These are phyloP conservation scores for Sander lucioperca DNA, from an alignment of 2,113 vertebrate genomes.

Conservation along the genomic window DNA sequence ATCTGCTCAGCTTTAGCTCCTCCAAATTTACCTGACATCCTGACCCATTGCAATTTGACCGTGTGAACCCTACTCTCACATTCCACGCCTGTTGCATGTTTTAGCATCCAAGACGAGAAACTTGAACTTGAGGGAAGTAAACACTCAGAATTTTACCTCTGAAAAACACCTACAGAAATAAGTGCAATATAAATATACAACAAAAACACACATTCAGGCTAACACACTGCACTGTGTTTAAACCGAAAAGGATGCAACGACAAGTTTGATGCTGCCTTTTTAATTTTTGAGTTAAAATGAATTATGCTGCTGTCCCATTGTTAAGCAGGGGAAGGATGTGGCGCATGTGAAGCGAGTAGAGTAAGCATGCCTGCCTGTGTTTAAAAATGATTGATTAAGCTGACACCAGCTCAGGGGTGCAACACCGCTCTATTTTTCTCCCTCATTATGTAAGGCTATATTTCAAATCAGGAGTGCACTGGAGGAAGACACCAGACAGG, in stretches of 20 bases:
- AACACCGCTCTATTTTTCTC: constrained; percentile 82
- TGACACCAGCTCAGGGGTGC: constrained; percentile 86
- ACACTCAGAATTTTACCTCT: neutral
- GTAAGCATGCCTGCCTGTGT: constrained; percentile 83
- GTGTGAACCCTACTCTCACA: constrained; percentile 58
- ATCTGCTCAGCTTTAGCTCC: constrained; percentile 66
- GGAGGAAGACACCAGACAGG: constrained; percentile 84
- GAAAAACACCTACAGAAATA: neutral
- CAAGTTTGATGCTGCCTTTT: constrained; percentile 80
- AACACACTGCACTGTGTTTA: constrained; percentile 57
- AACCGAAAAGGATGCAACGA: constrained; percentile 79
- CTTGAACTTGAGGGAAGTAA: constrained; percentile 17
- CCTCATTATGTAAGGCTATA: constrained; percentile 86
- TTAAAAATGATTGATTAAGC: constrained; percentile 92
- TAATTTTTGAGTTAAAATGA: constrained; percentile 85
- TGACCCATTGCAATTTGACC: constrained; percentile 72
- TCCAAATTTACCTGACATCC: constrained; percentile 71
- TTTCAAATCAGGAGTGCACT: constrained; percentile 84
- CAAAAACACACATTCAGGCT: constrained; percentile 10
- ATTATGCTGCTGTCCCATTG: constrained; percentile 84
- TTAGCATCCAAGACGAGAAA: constrained; percentile 33
- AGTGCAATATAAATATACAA: neutral
- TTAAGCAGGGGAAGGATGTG: constrained; percentile 81
- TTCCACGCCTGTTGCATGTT: constrained; percentile 66
- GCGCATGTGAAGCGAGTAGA: constrained; percentile 74